These are phyloP conservation scores for Ptychobarbus kaznakovi DNA, from an alignment of 2,797 vertebrate genomes.

Conservation along the genomic window DNA sequence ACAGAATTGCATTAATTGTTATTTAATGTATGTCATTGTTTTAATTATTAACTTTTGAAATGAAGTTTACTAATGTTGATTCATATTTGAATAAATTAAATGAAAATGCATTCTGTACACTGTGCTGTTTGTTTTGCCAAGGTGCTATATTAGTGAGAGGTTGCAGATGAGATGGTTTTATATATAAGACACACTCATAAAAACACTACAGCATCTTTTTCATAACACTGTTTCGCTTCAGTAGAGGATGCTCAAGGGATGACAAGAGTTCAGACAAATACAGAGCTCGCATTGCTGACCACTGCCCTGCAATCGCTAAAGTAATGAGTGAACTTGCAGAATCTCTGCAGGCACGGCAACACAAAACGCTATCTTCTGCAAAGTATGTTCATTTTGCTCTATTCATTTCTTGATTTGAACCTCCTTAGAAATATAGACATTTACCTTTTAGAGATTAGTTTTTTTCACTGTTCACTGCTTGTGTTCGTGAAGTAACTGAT, in stretches of 20 bases:
- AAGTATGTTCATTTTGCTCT: constrained; percentile 38
- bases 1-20: neutral
- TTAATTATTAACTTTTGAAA: neutral
- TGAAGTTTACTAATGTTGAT: neutral
- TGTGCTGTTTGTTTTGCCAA: constrained; percentile 19
- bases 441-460: neutral
- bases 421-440: neutral
- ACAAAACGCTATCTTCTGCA: neutral
- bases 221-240: constrained; percentile 21
- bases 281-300: neutral
- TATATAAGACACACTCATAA: neutral
- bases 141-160: neutral
- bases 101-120: neutral
- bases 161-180: neutral
- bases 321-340: constrained; percentile 53
- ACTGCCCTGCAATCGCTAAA: constrained; percentile 40
- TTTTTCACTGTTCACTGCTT: neutral
- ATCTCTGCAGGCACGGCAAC: constrained; percentile 35
- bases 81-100: constrained; percentile 27
- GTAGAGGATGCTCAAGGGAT: constrained; percentile 36
- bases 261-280: constrained; percentile 11
- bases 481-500: neutral
- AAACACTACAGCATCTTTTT: neutral
- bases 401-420: neutral
- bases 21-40: neutral